phyloP scores from a whole-genome alignment of 2,888 invertebrate species.

The Leuctra nigra region DNA sequence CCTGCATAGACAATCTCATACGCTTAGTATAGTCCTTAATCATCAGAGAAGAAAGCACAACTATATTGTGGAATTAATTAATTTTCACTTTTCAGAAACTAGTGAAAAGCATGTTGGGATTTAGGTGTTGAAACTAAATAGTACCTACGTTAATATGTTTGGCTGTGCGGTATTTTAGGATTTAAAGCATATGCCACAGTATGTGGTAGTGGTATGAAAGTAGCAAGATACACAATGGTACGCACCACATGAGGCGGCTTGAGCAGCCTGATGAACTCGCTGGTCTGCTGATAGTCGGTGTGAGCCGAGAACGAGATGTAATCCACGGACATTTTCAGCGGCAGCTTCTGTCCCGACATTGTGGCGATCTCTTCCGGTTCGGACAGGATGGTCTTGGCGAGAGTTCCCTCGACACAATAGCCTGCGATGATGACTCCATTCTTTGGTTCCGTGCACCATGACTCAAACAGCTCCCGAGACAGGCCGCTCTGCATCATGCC shows the following conservation, averaged over 20 bases:
- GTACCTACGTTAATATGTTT: too few species aligned
- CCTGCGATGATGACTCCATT: conserved; percentile 98
- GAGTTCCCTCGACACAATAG: conserved; percentile 85
- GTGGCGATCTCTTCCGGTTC: conserved; percentile 97
- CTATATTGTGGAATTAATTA: too few species aligned
- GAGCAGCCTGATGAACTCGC: conserved; percentile 89
- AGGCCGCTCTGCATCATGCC: conserved; percentile 99
- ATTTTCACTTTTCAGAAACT: too few species aligned
- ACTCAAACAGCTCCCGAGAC: conserved; percentile 95
- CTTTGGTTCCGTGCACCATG: conserved; percentile 97
- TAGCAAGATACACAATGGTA: too few species aligned
- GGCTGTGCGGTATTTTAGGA: too few species aligned
- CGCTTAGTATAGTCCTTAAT: too few species aligned
- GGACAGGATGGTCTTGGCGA: conserved; percentile 88
- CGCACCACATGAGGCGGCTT: conserved; percentile 92
- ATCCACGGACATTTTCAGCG: conserved; percentile 95
- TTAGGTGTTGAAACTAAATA: too few species aligned
- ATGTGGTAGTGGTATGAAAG: too few species aligned
- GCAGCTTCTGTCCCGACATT: conserved; percentile 92
- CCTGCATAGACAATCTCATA: conserved; percentile 41
- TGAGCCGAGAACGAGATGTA: conserved; percentile 99
- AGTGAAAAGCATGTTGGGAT: too few species aligned
- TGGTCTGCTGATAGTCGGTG: conserved; percentile 96
- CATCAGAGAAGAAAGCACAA: too few species aligned
- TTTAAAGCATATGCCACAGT: too few species aligned